phyloP scores from a whole-genome alignment of 1,140 invertebrate genomes.

The Pinna nobilis region DNA sequence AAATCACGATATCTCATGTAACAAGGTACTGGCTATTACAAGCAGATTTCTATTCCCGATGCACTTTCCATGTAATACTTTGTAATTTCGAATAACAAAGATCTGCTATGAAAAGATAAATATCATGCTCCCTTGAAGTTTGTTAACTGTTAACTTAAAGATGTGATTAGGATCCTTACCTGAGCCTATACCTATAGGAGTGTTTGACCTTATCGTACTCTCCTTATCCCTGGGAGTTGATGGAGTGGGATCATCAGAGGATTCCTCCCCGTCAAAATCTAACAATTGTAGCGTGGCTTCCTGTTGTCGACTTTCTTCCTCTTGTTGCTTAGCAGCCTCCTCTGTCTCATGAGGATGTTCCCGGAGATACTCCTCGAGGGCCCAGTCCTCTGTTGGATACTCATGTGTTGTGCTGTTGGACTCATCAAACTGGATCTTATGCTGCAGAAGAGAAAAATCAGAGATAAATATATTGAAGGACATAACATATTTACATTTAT shows the following conservation, averaged over 20 bases:
- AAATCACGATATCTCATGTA: too few species aligned
- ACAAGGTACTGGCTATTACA: too few species aligned
- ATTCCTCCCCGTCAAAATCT: constrained; percentile 26
- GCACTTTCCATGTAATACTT: too few species aligned
- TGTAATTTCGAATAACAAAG: too few species aligned
- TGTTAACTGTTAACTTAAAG: too few species aligned
- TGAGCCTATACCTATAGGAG: constrained; percentile 12
- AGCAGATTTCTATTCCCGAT: too few species aligned
- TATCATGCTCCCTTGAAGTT: too few species aligned
- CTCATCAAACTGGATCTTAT: constrained; percentile 20
- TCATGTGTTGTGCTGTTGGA: constrained; percentile 30
- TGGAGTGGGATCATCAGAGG: constrained; percentile 48
- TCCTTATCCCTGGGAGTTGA: constrained; percentile 28
- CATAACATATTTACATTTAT: too few species aligned
- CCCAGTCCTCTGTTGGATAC: constrained; percentile 53
- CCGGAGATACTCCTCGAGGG: constrained; percentile 52
- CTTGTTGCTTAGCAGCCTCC: constrained; percentile 43
- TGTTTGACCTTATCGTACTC: constrained; percentile 32
- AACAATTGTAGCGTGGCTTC: neutral
- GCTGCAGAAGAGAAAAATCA: constrained; percentile 1
- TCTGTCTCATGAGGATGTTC: constrained; percentile 52
- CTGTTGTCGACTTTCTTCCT: too few species aligned
- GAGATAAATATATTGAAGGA: too few species aligned
- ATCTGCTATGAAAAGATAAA: too few species aligned
- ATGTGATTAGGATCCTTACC: too few species aligned